These are phyloP conservation scores for Nothura maculosa DNA, from an alignment of 2,797 vertebrate species.

Conservation along the genomic window DNA sequence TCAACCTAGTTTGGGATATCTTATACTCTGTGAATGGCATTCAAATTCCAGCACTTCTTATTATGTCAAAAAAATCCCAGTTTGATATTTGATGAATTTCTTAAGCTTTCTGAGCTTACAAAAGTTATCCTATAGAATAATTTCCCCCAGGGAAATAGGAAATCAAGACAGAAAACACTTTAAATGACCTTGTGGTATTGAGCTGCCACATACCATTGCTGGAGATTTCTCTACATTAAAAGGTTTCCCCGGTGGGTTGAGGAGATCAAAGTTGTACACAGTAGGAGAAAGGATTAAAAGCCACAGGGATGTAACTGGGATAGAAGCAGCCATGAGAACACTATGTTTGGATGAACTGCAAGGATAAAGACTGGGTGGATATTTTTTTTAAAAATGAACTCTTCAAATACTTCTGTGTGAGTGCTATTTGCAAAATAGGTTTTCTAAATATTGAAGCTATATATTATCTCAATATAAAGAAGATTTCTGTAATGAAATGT, in stretches of 20 bases:
- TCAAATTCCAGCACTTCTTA: neutral
- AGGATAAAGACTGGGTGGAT: neutral
- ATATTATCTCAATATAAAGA: neutral
- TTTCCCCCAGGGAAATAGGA: constrained; percentile 27
- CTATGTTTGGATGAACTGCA: neutral
- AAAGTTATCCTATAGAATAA: constrained; percentile 15
- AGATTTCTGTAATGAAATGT: neutral
- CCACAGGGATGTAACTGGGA: neutral
- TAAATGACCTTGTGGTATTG: constrained; percentile 26
- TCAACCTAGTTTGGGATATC: neutral
- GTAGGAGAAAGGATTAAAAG: constrained; percentile 8
- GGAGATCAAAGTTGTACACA: neutral
- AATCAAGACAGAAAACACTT: constrained; percentile 46
- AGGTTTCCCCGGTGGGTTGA: neutral
- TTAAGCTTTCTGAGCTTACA: constrained; percentile 2
- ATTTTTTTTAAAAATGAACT: neutral
- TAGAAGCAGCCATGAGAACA: neutral
- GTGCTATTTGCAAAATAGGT: neutral
- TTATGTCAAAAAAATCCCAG: neutral
- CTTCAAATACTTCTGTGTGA: neutral
- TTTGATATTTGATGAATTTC: constrained; percentile 21
- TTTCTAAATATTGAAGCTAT: neutral
- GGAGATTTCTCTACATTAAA: constrained; percentile 22
- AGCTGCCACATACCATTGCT: constrained; percentile 10
- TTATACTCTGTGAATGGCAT: neutral